Evolutionary conservation across 2,113 vertebrate genomes (phyloP), one percentile per base, ranked within the genome.

Genomic region (Gymnogyps californianus): DNA sequence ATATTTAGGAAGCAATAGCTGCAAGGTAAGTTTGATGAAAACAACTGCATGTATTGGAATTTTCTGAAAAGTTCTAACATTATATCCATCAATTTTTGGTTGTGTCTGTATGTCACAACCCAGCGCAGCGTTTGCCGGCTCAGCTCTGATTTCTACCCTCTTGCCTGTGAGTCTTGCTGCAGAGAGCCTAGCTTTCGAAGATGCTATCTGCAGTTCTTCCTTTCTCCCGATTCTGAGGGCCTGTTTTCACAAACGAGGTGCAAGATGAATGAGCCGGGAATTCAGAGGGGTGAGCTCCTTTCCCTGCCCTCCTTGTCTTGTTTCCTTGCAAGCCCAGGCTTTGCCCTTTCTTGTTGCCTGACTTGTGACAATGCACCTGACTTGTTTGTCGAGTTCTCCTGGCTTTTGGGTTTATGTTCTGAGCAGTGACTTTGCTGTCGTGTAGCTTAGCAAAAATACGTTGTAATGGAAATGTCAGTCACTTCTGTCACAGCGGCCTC

Each of bases 121-220:
- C 76, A 44, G 54, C 49, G 54, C 49, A 66, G 36, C 0, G 0
- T 24, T 74, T 3, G 1, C 21, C 26, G 0, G 1, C 51, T 70
- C 49, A 11, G 38, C 36, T 92, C 44, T 38, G 34, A n/a, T 83
- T 86, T 46, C 51, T 69, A 13, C 32, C 25, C 76, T 47, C 21
- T 29, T 44, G 8, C 15, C 38, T 32, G 28, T 16, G 36, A 72
- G 49, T 24, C 44, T 28, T n/a, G 62, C 55, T 61, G 75, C 42
- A 19, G 17, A 71, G 40, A 52, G 44, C 58, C 40, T 21, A 29
- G 25, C 83, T 62, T 77, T 54, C 0, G 0, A 36, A 69, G 58
- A 13, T 76, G 47, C 14, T 61, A 0, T 28, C 74, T 57, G 44
- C 22, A 38, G 47, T 44, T 64, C 57, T n/a, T 67, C 29, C n/a